Percentiles rank a stretch among this genome's conserved stretches.
Conservation (phyloP, 1,140 invertebrate species). For the Harlomillsia oculata region DNA sequence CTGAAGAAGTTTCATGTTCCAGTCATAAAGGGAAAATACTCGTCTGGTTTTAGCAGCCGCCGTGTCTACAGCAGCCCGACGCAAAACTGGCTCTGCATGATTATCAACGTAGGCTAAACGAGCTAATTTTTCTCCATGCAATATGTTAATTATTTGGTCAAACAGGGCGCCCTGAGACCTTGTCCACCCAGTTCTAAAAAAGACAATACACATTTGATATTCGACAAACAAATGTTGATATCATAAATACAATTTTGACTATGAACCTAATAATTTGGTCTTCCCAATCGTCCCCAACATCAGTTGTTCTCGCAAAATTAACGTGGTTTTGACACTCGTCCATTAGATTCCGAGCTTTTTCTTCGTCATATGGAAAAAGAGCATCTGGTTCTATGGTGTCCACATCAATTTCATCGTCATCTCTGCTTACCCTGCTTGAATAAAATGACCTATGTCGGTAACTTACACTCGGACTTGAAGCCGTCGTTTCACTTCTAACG, state of each 20-base stretch:
- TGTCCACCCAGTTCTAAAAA: constrained; percentile 54
- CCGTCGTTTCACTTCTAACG: neutral
- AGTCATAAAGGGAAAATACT: constrained; percentile 53
- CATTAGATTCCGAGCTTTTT: constrained; percentile 55
- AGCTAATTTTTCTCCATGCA: constrained; percentile 60
- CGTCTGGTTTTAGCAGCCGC: constrained; percentile 57
- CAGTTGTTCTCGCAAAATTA: constrained; percentile 50
- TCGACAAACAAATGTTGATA: neutral
- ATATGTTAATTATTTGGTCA: constrained; percentile 53
- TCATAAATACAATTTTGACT: constrained; percentile 28
- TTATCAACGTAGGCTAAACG: constrained; percentile 50
- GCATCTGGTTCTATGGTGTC: constrained; percentile 8
- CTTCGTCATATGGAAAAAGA: constrained; percentile 50
- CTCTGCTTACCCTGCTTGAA: neutral
- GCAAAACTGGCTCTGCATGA: constrained; percentile 54
- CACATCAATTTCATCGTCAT: constrained; percentile 27
- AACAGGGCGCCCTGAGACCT: constrained; percentile 56
- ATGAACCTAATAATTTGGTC: constrained; percentile 53
- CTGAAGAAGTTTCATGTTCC: constrained; percentile 60
- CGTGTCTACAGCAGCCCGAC: constrained; percentile 59
- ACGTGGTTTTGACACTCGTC: constrained; percentile 60
- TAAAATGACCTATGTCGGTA: neutral
- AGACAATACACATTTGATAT: constrained; percentile 1
- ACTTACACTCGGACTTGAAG: neutral
- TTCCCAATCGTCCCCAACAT: constrained; percentile 59